Evolutionary conservation across 2,113 vertebrate genomes (phyloP).

Genomic region (Lepus europaeus): DNA sequence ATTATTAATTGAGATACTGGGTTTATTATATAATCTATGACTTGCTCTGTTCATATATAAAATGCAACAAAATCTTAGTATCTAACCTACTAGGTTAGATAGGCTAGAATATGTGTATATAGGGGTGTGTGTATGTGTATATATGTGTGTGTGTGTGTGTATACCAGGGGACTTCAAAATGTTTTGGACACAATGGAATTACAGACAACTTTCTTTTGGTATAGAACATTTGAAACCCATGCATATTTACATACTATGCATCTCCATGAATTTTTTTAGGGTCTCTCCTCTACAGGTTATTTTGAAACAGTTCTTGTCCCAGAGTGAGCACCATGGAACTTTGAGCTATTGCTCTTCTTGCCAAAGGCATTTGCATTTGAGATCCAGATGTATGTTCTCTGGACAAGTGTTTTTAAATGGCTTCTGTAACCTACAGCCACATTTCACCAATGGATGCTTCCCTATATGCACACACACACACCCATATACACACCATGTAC

Average conservation of each 20-base stretch:
- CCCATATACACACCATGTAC: neutral
- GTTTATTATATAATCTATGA: neutral
- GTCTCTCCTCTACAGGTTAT: too few species aligned
- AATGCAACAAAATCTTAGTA: neutral
- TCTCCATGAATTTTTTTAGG: too few species aligned
- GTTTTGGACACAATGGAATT: too few species aligned
- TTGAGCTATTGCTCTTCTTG: neutral
- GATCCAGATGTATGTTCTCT: neutral
- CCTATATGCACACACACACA: neutral
- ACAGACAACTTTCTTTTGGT: too few species aligned
- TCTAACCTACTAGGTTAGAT: neutral
- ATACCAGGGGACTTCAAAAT: too few species aligned
- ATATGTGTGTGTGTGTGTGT: too few species aligned
- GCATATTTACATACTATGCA: too few species aligned
- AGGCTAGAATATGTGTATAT: neutral
- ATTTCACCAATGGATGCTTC: neutral
- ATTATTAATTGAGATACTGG: neutral
- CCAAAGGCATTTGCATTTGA: constrained; percentile 11
- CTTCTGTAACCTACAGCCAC: neutral
- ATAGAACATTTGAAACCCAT: too few species aligned
- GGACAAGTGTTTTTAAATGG: neutral
- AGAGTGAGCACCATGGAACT: neutral
- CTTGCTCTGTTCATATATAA: neutral
- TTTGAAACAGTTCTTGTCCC: neutral
- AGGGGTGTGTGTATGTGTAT: neutral